phyloP scores from a whole-genome alignment of 2,888 invertebrate species.

The Drosophila percnosoma region DNA sequence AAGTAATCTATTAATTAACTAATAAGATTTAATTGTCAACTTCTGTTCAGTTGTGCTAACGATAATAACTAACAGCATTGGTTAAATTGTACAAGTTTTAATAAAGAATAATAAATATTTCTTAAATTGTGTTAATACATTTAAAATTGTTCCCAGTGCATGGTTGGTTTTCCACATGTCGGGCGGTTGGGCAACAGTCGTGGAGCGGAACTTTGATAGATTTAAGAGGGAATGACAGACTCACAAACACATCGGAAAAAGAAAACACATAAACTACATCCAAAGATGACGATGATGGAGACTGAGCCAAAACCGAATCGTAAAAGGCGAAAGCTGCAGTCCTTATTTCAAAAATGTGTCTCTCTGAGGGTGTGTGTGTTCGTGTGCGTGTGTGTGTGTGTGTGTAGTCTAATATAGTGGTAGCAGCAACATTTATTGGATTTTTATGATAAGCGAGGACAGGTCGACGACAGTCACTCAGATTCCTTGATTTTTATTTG shows the following conservation, averaged over 20 bases:
- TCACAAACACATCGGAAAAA: conserved; percentile 36
- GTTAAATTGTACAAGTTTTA: neutral
- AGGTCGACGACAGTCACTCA: conserved; percentile 51
- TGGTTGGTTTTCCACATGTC: neutral
- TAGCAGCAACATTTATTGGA: conserved; percentile 64
- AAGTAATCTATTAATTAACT: neutral
- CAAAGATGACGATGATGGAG: conserved; percentile 52
- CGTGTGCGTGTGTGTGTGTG: conserved; percentile 1
- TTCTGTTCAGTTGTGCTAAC: neutral
- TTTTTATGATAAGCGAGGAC: conserved; percentile 73
- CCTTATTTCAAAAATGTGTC: conserved; percentile 10
- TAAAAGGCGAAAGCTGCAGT: conserved; percentile 45
- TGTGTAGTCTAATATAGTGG: conserved; percentile 10
- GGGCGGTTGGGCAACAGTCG: conserved; percentile 14
- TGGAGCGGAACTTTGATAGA: conserved; percentile 60
- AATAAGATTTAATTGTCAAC: neutral
- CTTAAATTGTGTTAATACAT: neutral
- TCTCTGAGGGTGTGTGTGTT: neutral
- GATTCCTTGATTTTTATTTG: conserved; percentile 28
- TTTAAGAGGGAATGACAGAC: conserved; percentile 25
- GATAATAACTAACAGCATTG: neutral
- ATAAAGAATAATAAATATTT: neutral
- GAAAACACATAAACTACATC: conserved; percentile 62
- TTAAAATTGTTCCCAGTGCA: conserved; percentile 23
- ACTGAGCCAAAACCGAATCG: conserved; percentile 46